Base-by-base conservation (phyloP, 1,140 invertebrate genomes). In the Palaemon carinicauda region DNA sequence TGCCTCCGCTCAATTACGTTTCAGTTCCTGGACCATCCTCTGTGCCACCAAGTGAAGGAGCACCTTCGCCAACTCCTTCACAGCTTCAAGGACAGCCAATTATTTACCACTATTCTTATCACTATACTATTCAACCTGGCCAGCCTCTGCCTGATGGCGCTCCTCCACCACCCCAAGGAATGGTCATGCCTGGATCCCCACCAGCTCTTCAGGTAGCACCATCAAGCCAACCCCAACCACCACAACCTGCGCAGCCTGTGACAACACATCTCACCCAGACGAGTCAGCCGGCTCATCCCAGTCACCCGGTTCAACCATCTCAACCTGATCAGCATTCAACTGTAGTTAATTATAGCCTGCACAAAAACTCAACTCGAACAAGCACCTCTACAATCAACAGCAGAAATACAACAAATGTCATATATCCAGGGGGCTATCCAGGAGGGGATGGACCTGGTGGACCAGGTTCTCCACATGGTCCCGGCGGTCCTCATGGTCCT, bases 51-150 rank as follows among this genome's bases (percentile, higher is more conserved):
- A 88, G 82, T 52, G 89, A 89, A 29, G 82, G 89, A 9, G 89
- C 89, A 1, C 89, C 89, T 19, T 89, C 89, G 9, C 89, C 87
- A 3, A 88, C 89, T 17, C 89, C 89, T 33, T 87, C 86, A 51
- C 75, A 89, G 21, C 79, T 85, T 27, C 54, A 83, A 79, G 52
- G 78, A 21, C 85, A 89, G 65, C 89, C 89, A 12, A 86, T 89
- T 50, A 89, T 89, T 27, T 89, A 89, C 54, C 89, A 89, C 74
- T 89, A 89, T 80, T 89, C 89, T 24, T 89, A 89, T 50, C 89
- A 89, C 83, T 89, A 89, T 78, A 89, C 89, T 29, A 87, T 89
- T 52, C 89, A 89, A 75, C 89, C 89, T 14, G 89, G 89, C 31
- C 89, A 89, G 60, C 80, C 78, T 19, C 79, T 88, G 9, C 89